Conservation (phyloP, 2,797 vertebrate species). For the Naso thynnoides region DNA sequence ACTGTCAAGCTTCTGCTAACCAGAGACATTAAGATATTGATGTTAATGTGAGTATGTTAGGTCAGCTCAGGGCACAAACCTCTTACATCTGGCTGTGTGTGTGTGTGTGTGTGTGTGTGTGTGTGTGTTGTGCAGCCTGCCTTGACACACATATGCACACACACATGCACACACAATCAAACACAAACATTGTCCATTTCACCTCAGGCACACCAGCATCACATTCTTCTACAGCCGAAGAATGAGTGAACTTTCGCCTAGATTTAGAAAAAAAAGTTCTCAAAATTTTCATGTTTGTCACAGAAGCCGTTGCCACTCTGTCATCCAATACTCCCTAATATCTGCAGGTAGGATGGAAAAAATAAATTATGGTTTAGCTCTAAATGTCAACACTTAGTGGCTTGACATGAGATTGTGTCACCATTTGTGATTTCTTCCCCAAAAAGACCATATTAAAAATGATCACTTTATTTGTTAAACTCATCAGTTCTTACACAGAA, state of each 20-base stretch:
- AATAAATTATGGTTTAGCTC: background rate
- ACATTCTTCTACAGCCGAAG: constrained; percentile 35
- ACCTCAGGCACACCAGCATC: constrained; percentile 29
- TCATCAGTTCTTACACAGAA: background rate
- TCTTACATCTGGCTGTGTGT: background rate
- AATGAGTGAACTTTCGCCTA: constrained; percentile 42
- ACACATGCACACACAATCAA: constrained; percentile 8
- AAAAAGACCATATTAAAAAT: background rate
- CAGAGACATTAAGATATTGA: too few relatives aligned
- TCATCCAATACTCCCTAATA: background rate
- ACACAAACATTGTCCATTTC: constrained; percentile 24
- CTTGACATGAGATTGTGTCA: too few relatives aligned
- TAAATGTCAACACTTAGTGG: background rate
- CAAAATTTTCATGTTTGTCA: background rate
- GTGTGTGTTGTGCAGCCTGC: constrained; percentile 1
- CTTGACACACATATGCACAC: constrained; percentile 21
- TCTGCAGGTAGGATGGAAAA: background rate
- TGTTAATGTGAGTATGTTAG: too few relatives aligned
- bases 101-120: constrained; percentile 3
- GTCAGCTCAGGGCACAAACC: background rate
- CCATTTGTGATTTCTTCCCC: too few relatives aligned
- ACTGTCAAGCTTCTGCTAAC: background rate
- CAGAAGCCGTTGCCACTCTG: background rate
- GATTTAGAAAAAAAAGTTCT: constrained; percentile 1
- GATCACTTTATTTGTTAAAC: background rate